These are phyloP conservation scores for Thermophis baileyi DNA, from an alignment of 2,113 vertebrate genomes.

Conservation along the genomic window DNA sequence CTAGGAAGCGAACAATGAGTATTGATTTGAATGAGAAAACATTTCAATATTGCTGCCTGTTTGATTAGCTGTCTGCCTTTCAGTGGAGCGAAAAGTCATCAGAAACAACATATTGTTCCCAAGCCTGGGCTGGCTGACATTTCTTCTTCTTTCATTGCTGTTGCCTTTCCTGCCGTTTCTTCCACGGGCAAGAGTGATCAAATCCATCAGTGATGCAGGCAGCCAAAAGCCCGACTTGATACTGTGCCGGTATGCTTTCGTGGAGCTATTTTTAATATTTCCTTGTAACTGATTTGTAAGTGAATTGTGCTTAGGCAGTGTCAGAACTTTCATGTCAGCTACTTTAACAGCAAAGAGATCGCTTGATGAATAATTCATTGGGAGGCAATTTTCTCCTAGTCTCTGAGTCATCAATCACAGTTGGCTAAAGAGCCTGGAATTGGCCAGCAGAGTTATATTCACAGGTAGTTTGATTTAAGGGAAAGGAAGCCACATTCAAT, in stretches of 20 bases:
- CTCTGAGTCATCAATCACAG: conserved; percentile 96
- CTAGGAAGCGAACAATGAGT: conserved; percentile 48
- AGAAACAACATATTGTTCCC: conserved; percentile 72
- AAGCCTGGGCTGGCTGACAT: conserved; percentile 73
- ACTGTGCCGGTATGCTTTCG: conserved; percentile 79
- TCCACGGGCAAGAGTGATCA: conserved; percentile 70
- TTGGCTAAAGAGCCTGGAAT: conserved; percentile 89
- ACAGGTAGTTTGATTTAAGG: conserved; percentile 83
- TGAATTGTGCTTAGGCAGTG: conserved; percentile 90
- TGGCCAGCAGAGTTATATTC: conserved; percentile 85
- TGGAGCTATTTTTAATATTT: conserved; percentile 92
- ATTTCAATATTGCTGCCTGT: conserved; percentile 63
- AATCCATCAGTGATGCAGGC: conserved; percentile 72
- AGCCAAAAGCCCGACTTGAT: conserved; percentile 83
- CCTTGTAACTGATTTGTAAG: conserved; percentile 94
- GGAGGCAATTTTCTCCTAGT: conserved; percentile 93
- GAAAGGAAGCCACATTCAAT: conserved; percentile 80
- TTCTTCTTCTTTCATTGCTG: conserved; percentile 70
- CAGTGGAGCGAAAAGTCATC: conserved; percentile 66
- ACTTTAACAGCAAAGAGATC: conserved; percentile 95
- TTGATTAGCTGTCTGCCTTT: conserved; percentile 69
- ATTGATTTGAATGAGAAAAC: conserved; percentile 66
- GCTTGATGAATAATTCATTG: conserved; percentile 95
- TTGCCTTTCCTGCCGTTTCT: conserved; percentile 73
- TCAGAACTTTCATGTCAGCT: conserved; percentile 94